Evolutionary conservation across 2,888 invertebrate species (phyloP).

Genomic region (Rhimphoctona megacephalus): DNA sequence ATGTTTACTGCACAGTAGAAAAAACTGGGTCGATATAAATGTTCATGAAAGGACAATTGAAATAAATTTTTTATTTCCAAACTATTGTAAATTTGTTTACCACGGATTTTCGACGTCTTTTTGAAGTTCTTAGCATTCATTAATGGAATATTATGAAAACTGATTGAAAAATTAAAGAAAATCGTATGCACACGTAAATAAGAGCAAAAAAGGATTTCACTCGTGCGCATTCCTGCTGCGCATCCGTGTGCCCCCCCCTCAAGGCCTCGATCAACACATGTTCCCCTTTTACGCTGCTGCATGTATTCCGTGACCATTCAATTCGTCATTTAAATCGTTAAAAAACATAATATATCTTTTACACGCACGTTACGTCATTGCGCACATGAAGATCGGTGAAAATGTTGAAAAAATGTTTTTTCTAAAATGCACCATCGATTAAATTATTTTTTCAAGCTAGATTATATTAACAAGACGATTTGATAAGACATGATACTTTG

Average conservation of each 20-base stretch:
- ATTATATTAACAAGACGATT: not conserved
- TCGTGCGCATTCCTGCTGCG: not conserved
- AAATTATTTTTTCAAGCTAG: not conserved
- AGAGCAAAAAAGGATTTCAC: not conserved
- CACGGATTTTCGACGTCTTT: not conserved
- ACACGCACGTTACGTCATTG: not conserved
- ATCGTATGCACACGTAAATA: not conserved
- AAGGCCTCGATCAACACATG: not conserved
- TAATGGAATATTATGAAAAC: not conserved
- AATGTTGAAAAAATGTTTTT: not conserved
- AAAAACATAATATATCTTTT: not conserved
- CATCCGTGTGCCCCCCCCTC: not conserved
- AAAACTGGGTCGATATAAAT: constrained; percentile 7
- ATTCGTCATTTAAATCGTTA: not conserved
- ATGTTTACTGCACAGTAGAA: not conserved
- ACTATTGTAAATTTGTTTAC: not conserved
- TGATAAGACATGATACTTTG: not conserved
- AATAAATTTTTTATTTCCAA: not conserved
- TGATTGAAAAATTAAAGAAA: not conserved
- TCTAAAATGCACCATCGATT: not conserved
- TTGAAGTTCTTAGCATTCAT: not conserved
- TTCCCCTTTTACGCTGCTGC: constrained; percentile 1
- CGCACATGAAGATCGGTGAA: not conserved
- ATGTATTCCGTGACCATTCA: not conserved
- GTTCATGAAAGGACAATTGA: not conserved